Percentiles rank a stretch among this genome's conserved stretches.
phyloP scores from a whole-genome alignment of 2,797 vertebrate genomes.

The Psittacula derbiana region DNA sequence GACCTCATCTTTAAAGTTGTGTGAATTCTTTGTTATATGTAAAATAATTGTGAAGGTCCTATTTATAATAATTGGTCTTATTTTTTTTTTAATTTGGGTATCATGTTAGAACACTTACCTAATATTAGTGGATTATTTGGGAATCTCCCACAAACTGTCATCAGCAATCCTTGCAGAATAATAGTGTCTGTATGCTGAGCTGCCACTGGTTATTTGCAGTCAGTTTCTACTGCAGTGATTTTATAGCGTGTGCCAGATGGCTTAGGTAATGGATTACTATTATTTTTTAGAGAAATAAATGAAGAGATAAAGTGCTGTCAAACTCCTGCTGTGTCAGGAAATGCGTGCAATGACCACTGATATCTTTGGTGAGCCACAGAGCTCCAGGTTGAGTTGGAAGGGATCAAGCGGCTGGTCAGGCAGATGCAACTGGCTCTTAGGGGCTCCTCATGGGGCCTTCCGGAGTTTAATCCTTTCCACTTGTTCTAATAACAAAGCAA shows the following conservation, averaged over 20 bases:
- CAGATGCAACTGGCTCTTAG: neutral
- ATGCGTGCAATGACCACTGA: neutral
- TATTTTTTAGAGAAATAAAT: neutral
- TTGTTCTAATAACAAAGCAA: neutral
- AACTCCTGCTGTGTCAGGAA: neutral
- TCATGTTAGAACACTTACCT: neutral
- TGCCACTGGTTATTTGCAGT: neutral
- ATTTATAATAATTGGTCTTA: neutral
- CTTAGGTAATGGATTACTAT: neutral
- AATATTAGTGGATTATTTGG: neutral
- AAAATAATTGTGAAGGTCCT: neutral
- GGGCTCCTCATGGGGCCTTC: neutral
- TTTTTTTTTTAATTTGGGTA: neutral
- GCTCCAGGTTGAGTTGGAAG: neutral
- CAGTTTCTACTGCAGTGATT: neutral
- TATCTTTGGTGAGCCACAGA: neutral
- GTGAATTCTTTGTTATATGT: neutral
- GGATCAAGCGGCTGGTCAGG: accelerated
- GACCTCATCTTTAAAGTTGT: neutral
- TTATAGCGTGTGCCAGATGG: neutral
- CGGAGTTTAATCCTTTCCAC: neutral
- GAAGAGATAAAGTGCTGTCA: neutral
- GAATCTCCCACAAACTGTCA: neutral
- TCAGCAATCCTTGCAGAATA: neutral
- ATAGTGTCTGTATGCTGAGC: neutral